These are phyloP conservation scores for Teleogryllus oceanicus DNA, from an alignment of 2,888 invertebrate genomes.

Conservation along the genomic window DNA sequence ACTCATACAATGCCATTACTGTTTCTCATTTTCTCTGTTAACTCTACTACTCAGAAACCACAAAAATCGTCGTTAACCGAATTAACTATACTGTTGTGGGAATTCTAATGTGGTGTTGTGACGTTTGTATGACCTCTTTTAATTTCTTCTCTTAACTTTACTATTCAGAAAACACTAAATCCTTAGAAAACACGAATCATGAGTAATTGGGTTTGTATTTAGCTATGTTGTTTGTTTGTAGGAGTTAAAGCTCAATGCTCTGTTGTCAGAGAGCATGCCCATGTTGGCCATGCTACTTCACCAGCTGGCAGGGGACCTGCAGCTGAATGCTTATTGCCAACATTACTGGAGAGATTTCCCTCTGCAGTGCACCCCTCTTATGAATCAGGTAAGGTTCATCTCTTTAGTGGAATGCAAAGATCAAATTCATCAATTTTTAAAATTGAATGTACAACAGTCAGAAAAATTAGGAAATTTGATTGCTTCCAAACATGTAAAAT, in stretches of 20 bases:
- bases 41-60: neutral
- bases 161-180: conserved; percentile 12
- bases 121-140: too few species aligned
- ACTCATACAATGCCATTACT: too few species aligned
- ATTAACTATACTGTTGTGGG: too few species aligned
- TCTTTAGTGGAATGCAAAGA: too few species aligned
- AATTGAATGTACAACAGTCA: too few species aligned
- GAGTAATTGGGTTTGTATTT: conserved; percentile 1
- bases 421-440: too few species aligned
- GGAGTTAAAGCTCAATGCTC: conserved; percentile 77
- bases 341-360: conserved; percentile 88
- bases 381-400: conserved; percentile 27
- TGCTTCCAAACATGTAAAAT: too few species aligned
- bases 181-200: neutral
- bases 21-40: too few species aligned
- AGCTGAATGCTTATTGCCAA: conserved; percentile 64
- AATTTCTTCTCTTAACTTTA: too few species aligned
- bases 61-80: neutral
- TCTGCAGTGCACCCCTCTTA: conserved; percentile 50
- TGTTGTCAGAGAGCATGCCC: conserved; percentile 64
- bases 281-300: conserved; percentile 68
- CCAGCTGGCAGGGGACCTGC: conserved; percentile 73
- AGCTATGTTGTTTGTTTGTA: conserved; percentile 39
- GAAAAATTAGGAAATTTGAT: too few species aligned
- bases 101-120: too few species aligned